Evolutionary conservation across 2,797 vertebrate species (phyloP).

Genomic region (Meda fulgida): DNA sequence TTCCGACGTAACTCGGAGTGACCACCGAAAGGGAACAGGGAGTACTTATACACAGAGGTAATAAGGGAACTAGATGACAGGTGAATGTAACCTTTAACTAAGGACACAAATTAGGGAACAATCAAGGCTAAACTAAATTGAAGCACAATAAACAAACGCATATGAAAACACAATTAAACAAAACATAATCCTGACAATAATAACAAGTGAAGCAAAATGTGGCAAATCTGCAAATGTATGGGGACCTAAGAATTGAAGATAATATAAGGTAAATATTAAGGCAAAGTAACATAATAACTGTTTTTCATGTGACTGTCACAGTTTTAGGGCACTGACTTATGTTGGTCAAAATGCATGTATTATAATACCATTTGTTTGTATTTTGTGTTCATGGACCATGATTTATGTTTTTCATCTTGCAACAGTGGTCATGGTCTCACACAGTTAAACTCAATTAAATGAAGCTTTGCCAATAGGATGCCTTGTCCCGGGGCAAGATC

Average conservation of each 20-base stretch:
- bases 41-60: too few relatives aligned
- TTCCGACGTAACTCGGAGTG: too few relatives aligned
- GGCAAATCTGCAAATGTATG: neutral
- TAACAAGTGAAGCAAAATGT: neutral
- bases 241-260: neutral
- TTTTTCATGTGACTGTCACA: neutral
- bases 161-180: too few relatives aligned
- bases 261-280: neutral
- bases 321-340: neutral
- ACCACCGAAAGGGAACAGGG: too few relatives aligned
- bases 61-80: too few relatives aligned
- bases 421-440: constrained; percentile 27
- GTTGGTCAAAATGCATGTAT: constrained; percentile 4
- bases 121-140: too few relatives aligned
- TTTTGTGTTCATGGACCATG: constrained; percentile 9
- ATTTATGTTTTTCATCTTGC: constrained; percentile 43
- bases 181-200: too few relatives aligned
- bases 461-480: constrained; percentile 47
- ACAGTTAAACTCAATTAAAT: constrained; percentile 49
- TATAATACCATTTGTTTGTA: neutral
- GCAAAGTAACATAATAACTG: neutral
- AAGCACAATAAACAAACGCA: too few relatives aligned
- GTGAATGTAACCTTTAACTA: too few relatives aligned
- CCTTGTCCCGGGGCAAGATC: constrained; percentile 37
- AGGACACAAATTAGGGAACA: too few relatives aligned